phyloP scores from a whole-genome alignment of 2,888 invertebrate genomes.

The Malachius bipustulatus region DNA sequence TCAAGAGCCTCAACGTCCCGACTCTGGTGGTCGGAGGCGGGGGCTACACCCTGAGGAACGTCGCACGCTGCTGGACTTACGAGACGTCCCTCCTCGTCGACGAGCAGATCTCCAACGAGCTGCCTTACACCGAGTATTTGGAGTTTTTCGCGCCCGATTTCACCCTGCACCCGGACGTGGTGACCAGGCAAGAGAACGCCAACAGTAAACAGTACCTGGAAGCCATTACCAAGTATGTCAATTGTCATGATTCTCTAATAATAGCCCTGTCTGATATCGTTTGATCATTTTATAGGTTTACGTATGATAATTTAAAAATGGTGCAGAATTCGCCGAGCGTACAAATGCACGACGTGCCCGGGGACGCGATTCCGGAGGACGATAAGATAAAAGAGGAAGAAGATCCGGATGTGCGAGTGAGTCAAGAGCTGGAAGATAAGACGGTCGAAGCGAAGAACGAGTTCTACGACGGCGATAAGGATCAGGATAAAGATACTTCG shows the following conservation, averaged over 20 bases:
- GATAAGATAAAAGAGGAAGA: constrained; percentile 60
- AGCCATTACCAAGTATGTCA: constrained; percentile 55
- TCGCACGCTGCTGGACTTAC: constrained; percentile 98
- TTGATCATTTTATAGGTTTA: constrained; percentile 43
- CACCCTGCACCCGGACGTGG: constrained; percentile 86
- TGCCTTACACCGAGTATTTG: constrained; percentile 91
- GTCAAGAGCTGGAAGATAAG: constrained; percentile 68
- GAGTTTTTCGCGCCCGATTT: constrained; percentile 98
- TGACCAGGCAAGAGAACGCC: constrained; percentile 77
- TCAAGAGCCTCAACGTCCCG: constrained; percentile 84
- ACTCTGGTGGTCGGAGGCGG: constrained; percentile 55
- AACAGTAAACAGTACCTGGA: constrained; percentile 94
- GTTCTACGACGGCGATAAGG: constrained; percentile 83
- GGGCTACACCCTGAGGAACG: constrained; percentile 86
- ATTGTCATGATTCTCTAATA: constrained; percentile 4
- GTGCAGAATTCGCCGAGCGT: constrained; percentile 90
- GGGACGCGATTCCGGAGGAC: constrained; percentile 65
- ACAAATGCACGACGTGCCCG: constrained; percentile 93
- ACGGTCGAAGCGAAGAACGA: constrained; percentile 76
- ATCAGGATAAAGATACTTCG: constrained; percentile 63
- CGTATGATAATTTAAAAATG: constrained; percentile 88
- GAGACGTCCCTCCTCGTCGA: constrained; percentile 92
- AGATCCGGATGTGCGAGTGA: constrained; percentile 71
- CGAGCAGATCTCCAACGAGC: constrained; percentile 84
- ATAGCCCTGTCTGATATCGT: constrained; percentile 6